Evolutionary conservation across 1,140 invertebrate species (phyloP).

Genomic region (Caenorhabditis latens): DNA sequence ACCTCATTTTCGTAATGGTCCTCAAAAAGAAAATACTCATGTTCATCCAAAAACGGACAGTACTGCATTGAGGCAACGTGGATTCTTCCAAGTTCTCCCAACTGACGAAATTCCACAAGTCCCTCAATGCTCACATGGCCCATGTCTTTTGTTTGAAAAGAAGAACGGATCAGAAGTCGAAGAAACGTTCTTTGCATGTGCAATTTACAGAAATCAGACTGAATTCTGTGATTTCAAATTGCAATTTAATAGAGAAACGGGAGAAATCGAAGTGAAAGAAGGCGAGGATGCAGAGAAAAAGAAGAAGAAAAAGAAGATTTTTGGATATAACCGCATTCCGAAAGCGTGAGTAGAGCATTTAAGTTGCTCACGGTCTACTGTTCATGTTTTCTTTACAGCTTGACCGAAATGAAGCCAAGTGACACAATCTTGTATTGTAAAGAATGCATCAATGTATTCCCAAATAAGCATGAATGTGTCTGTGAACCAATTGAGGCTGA

Average conservation of each 20-base stretch:
- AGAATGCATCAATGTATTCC: constrained; percentile 19
- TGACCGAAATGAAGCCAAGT: constrained; percentile 26
- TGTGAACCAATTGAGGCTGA: constrained; percentile 10
- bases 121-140: constrained; percentile 55
- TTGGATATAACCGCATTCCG: constrained; percentile 53
- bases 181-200: constrained; percentile 50
- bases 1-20: neutral
- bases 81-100: constrained; percentile 50
- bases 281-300: neutral
- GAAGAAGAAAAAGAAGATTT: constrained; percentile 54
- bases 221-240: constrained; percentile 56
- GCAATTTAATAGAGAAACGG: neutral
- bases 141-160: constrained; percentile 61
- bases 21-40: constrained; percentile 11
- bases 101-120: constrained; percentile 40
- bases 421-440: constrained; percentile 37
- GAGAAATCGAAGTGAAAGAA: constrained; percentile 24
- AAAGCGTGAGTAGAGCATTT: constrained; percentile 43
- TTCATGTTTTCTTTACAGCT: neutral
- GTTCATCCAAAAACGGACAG: constrained; percentile 1
- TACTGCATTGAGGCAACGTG: constrained; percentile 48
- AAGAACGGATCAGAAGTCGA: constrained; percentile 40
- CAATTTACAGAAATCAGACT: constrained; percentile 56
- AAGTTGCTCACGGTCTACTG: too few relatives aligned
- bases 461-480: constrained; percentile 43